Evolutionary conservation across 2,113 vertebrate species (phyloP).

Genomic region (Pholis gunnellus): DNA sequence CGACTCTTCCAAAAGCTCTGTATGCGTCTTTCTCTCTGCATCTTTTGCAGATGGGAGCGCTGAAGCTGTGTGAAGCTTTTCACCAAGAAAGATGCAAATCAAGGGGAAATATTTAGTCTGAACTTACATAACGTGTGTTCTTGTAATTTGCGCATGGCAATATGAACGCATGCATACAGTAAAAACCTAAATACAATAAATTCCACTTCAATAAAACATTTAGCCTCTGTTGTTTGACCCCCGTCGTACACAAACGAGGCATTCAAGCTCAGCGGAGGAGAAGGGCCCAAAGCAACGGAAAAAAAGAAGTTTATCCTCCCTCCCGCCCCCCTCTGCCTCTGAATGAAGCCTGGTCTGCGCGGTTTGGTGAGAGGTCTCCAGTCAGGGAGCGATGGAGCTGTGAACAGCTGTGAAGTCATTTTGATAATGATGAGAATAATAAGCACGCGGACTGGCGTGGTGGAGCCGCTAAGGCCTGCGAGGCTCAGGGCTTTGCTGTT

Average conservation of each 20-base stretch:
- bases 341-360: conserved; percentile 90
- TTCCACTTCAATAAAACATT: neutral
- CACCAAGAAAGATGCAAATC: conserved; percentile 68
- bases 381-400: conserved; percentile 92
- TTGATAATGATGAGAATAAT: conserved; percentile 99
- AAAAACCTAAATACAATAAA: neutral
- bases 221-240: conserved; percentile 34
- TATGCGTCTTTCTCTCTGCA: conserved; percentile 45
- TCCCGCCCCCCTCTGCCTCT: conserved; percentile 62
- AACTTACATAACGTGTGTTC: conserved; percentile 59
- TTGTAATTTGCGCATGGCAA: conserved; percentile 9
- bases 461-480: conserved; percentile 78
- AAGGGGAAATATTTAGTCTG: conserved; percentile 67
- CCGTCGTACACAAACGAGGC: conserved; percentile 43
- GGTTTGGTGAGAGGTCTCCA: conserved; percentile 89
- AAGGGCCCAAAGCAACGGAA: conserved; percentile 38
- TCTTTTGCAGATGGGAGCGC: conserved; percentile 30
- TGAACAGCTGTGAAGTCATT: conserved; percentile 99
- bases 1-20: conserved; percentile 50
- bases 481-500: conserved; percentile 96
- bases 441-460: conserved; percentile 87
- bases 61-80: conserved; percentile 58
- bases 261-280: conserved; percentile 5
- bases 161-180: neutral
- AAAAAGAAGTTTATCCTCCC: conserved; percentile 21